phyloP scores from a whole-genome alignment of 2,888 invertebrate species.

The Ephialtes manifestator region DNA sequence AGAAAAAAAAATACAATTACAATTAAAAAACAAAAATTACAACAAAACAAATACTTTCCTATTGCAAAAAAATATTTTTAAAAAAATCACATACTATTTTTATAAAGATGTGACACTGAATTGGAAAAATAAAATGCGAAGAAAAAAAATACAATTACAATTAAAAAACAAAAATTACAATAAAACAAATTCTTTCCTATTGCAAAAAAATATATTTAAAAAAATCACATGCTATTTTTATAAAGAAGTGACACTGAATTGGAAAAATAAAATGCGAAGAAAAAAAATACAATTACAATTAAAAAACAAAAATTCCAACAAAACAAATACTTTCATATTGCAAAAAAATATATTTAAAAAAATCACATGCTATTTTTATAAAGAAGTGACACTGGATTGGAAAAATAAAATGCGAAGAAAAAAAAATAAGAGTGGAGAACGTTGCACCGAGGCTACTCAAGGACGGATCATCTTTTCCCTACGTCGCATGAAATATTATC shows the following conservation, averaged over 20 bases:
- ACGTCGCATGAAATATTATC: conserved; percentile 58
- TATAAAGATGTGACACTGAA: background rate
- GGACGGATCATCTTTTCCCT: conserved; percentile 56
- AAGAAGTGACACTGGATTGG: background rate
- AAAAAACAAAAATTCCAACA: background rate
- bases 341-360: too few relatives aligned
- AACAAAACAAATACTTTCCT: background rate
- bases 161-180: background rate
- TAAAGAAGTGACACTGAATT: background rate
- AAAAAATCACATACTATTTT: conserved; percentile 4
- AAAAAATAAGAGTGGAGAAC: conserved; percentile 26
- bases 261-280: background rate
- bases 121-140: background rate
- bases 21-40: background rate
- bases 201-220: conserved; percentile 6
- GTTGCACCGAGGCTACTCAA: conserved; percentile 52
- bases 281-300: background rate
- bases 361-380: conserved; percentile 1
- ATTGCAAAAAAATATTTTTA: conserved; percentile 5
- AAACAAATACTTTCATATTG: background rate
- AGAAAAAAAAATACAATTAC: background rate
- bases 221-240: conserved; percentile 3
- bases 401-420: background rate
- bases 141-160: background rate
- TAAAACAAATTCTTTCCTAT: background rate